Base-by-base conservation (phyloP, 2,113 vertebrate genomes). In the Gopherus flavomarginatus region DNA sequence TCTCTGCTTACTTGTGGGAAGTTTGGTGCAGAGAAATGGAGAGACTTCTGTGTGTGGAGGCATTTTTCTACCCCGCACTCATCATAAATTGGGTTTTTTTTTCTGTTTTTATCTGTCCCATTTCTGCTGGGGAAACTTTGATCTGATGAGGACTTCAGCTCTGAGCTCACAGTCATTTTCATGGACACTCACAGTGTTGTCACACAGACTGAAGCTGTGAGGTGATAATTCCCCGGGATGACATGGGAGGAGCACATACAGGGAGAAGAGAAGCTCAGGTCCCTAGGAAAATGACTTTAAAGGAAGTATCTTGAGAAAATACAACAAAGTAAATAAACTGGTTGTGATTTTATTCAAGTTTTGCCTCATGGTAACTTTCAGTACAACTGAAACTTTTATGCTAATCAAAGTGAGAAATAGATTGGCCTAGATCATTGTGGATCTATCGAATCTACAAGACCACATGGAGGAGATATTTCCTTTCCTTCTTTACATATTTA, bases 331-430 rank as follows among this genome's bases (percentile, higher is more conserved):
- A 24, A 72, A 49, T 83, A 49, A 14, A 5, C 38, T 12, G 50
- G 4, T 50, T 53, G n/a, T 47, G 75, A 26, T 47, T 78, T 44
- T 47, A 47, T 54, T 47, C 42, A n/a, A 65, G 13, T 21, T 21
- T 44, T 31, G 62, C 21, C 31, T 77, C 38, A 24, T 16, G 8
- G 75, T 38, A 35, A 54, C 81, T 92, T 90, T n/a, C 22, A 83
- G 81, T 86, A 86, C 83, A 82, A 17, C 86, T 81, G 86, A 94
- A 88, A 80, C 44, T 96, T 96, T 92, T 35, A 56, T 4, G 19
- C 5, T 53, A 35, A 62, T 38, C 47, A 24, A 19, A 69, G 26
- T 26, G n/a, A 50, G 50, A 42, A 62, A 88, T 85, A 80, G 21
- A 29, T 13, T 54, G 72, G 38, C 35, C 26, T 19, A 22, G 21